These are phyloP conservation scores for Psilopogon haemacephalus DNA, from an alignment of 2,113 vertebrate genomes.

Conservation along the genomic window DNA sequence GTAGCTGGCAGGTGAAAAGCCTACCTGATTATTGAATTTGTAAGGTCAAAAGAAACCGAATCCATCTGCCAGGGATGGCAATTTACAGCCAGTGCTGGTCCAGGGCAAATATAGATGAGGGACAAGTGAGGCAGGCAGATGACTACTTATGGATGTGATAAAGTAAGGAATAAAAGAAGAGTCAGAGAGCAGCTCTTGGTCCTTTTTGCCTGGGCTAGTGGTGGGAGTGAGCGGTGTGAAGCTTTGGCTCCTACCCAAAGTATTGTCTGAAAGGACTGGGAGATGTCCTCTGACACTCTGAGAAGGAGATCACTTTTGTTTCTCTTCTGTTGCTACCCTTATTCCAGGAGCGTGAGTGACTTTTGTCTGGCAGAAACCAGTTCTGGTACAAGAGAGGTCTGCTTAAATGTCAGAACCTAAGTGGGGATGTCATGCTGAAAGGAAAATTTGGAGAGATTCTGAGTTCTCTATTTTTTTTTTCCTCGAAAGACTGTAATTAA, in stretches of 20 bases:
- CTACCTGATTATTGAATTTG: conserved; percentile 23
- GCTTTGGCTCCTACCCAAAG: accelerated
- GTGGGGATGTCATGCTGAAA: background rate
- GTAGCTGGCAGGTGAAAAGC: conserved; percentile 44
- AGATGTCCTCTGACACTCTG: accelerated
- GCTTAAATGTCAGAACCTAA: background rate
- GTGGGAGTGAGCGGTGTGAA: accelerated
- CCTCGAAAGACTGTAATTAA: background rate
- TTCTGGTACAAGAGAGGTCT: accelerated
- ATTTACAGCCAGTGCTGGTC: background rate
- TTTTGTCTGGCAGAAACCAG: background rate
- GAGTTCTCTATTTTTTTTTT: background rate
- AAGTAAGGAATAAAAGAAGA: background rate
- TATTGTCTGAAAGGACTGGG: accelerated
- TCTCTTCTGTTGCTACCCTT: background rate
- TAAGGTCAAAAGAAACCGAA: conserved; percentile 22
- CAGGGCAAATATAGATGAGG: background rate
- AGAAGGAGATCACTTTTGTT: background rate
- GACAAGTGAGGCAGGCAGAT: background rate
- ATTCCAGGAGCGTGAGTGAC: background rate
- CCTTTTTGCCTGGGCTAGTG: accelerated
- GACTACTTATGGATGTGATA: background rate
- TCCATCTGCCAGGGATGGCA: background rate
- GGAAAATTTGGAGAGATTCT: background rate
- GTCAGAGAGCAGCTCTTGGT: accelerated